phyloP scores from a whole-genome alignment of 2,797 vertebrate genomes.

The Diplodus sargus region DNA sequence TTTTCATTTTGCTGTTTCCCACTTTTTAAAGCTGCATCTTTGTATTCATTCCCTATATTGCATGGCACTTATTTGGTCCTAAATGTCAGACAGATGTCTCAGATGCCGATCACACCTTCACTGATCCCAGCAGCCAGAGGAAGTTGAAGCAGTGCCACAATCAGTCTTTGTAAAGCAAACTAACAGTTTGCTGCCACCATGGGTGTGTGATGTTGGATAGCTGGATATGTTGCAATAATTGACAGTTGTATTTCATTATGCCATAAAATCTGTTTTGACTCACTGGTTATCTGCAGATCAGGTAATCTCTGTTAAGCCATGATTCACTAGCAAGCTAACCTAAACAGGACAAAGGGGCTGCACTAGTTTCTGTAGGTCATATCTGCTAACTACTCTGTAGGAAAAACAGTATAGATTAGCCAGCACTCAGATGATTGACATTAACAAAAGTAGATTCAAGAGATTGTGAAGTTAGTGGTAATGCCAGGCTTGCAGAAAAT shows the following conservation, averaged over 20 bases:
- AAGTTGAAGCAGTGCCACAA: slow-evolving; percentile 26
- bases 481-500: neutral
- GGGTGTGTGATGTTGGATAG: neutral
- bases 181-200: neutral
- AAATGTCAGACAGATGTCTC: slow-evolving; percentile 36
- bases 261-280: slow-evolving; percentile 42
- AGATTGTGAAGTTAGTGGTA: neutral
- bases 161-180: slow-evolving; percentile 22
- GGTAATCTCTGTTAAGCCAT: slow-evolving; percentile 16
- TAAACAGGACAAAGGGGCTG: slow-evolving; percentile 32
- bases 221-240: slow-evolving; percentile 40
- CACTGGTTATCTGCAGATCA: slow-evolving; percentile 42
- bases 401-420: slow-evolving; percentile 13
- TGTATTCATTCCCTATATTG: neutral
- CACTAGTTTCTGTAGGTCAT: slow-evolving; percentile 12
- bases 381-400: slow-evolving; percentile 21
- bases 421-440: neutral
- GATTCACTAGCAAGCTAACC: slow-evolving; percentile 35
- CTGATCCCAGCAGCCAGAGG: slow-evolving; percentile 17
- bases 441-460: slow-evolving; percentile 2
- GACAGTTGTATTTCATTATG: slow-evolving; percentile 1
- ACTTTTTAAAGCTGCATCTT: neutral
- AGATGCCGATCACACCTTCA: slow-evolving; percentile 24
- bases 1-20: slow-evolving; percentile 12
- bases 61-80: slow-evolving; percentile 13